A percentile compares a stretch with the other conserved stretches of the same genome.
Conservation (phyloP, 1,140 invertebrate species). For the Lerema accius region DNA sequence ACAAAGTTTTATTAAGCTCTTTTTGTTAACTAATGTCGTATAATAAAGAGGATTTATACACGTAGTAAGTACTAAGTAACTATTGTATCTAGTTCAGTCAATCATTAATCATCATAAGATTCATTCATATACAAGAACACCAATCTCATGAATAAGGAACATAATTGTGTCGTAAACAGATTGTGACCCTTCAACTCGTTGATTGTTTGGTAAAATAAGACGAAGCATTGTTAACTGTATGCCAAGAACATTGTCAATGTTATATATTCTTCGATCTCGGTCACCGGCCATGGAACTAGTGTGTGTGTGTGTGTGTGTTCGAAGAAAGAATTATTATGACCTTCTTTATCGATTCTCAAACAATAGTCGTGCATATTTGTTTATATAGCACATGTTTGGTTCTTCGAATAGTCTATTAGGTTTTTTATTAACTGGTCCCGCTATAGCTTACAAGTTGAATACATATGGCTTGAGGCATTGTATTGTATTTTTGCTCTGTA, state of each 20-base stretch:
- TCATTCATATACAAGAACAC: background rate
- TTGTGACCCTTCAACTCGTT: slow-evolving; percentile 15
- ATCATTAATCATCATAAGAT: too few relatives aligned
- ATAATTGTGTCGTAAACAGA: background rate
- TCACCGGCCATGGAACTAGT: background rate
- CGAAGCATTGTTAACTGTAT: slow-evolving; percentile 45
- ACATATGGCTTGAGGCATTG: slow-evolving; percentile 6
- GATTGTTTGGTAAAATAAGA: slow-evolving; percentile 56
- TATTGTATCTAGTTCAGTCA: too few relatives aligned
- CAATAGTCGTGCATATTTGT: background rate
- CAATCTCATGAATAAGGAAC: background rate
- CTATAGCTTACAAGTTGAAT: slow-evolving; percentile 5
- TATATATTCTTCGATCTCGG: too few relatives aligned
- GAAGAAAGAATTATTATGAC: slow-evolving; percentile 4
- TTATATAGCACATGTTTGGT: slow-evolving; percentile 8
- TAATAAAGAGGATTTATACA: too few relatives aligned
- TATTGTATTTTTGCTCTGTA: slow-evolving; percentile 6
- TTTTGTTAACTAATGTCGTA: too few relatives aligned
- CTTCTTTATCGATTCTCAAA: slow-evolving; percentile 4
- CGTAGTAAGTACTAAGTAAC: too few relatives aligned
- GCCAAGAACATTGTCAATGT: slow-evolving; percentile 1
- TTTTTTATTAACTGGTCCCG: slow-evolving; percentile 9
- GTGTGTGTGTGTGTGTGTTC: too few relatives aligned
- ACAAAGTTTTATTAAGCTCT: too few relatives aligned
- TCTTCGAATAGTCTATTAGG: slow-evolving; percentile 3